Conservation (phyloP, 2,888 invertebrate genomes). For the Allacma fusca region DNA sequence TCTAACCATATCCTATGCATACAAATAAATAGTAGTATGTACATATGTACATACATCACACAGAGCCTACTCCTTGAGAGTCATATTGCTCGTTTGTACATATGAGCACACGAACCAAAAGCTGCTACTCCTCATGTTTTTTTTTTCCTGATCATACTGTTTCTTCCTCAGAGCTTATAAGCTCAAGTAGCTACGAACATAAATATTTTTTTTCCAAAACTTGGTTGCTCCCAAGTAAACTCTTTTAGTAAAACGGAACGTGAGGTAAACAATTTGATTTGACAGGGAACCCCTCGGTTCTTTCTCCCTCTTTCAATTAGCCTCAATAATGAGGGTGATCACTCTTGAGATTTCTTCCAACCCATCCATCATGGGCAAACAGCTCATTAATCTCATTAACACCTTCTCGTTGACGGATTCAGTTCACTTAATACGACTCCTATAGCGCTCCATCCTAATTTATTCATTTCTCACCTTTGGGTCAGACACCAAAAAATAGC, state of each 20-base stretch:
- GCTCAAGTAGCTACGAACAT: neutral
- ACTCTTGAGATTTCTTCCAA: neutral
- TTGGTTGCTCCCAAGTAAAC: neutral
- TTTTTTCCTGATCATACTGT: neutral
- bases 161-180: neutral
- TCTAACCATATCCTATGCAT: no score
- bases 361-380: neutral
- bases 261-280: slow-evolving; percentile 16
- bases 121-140: neutral
- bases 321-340: slow-evolving; percentile 22
- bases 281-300: slow-evolving; percentile 5
- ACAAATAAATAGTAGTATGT: no score
- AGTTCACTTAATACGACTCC: neutral
- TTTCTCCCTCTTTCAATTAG: slow-evolving; percentile 20
- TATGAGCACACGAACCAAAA: neutral
- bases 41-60: no score
- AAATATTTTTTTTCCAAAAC: neutral
- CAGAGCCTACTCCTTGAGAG: no score
- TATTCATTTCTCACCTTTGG: slow-evolving; percentile 29
- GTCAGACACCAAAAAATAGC: slow-evolving; percentile 20
- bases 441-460: neutral
- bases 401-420: slow-evolving; percentile 15
- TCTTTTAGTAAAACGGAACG: neutral
- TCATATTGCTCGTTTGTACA: neutral
- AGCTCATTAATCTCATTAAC: slow-evolving; percentile 33